These are phyloP conservation scores for Centruroides vittatus DNA, from an alignment of 1,140 invertebrate genomes.

Conservation along the genomic window DNA sequence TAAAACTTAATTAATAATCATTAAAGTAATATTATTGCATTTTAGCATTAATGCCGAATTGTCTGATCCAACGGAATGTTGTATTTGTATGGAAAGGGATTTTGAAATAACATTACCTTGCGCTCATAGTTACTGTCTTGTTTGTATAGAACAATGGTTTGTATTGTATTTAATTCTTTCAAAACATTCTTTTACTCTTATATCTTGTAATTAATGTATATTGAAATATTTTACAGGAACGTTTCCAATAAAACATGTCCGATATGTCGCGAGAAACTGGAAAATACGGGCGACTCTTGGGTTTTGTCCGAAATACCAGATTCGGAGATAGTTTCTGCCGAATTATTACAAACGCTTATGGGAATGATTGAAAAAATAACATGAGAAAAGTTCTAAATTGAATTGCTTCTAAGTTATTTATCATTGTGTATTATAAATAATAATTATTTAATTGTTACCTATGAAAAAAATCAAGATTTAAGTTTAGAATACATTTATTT, in stretches of 20 bases:
- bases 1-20: too few species aligned
- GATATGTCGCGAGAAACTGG: conserved; percentile 43
- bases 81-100: conserved; percentile 51
- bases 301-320: conserved; percentile 45
- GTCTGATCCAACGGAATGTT: conserved; percentile 36
- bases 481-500: too few species aligned
- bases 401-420: too few species aligned
- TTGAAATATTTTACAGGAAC: conserved; percentile 36
- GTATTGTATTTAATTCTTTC: conserved; percentile 14
- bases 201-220: too few species aligned
- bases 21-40: too few species aligned
- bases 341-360: conserved; percentile 32
- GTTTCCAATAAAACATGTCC: conserved; percentile 49
- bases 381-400: too few species aligned
- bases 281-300: conserved; percentile 48
- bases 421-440: too few species aligned
- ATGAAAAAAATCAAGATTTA: too few species aligned
- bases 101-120: conserved; percentile 49
- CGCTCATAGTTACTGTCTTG: conserved; percentile 47
- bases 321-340: conserved; percentile 41
- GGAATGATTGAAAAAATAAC: too few species aligned
- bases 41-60: too few species aligned
- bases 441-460: too few species aligned
- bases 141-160: conserved; percentile 53
- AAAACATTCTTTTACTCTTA: too few species aligned